Evolutionary conservation across 2,888 invertebrate species (phyloP), one percentile per base, ranked within the genome.

Genomic region (Dascillus cervinus): DNA sequence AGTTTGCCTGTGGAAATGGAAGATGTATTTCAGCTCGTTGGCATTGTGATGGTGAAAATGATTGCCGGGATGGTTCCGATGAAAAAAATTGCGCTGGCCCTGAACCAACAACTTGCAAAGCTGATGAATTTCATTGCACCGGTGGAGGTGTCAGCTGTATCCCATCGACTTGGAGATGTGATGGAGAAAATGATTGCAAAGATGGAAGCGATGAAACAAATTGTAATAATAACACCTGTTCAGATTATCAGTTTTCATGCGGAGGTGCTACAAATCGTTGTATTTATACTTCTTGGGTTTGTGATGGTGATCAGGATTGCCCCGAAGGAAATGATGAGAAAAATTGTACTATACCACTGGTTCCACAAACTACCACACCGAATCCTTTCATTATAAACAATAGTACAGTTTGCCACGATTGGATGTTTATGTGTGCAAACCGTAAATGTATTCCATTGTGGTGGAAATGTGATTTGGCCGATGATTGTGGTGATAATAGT

Each of bases 241-340:
- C 73, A n/a, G 73, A 78, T 0, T 77, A 75, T 60, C 81, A 83
- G 73, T 84, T 82, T 55, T 67, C 73, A 26, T 87, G 86, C 46
- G 66, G 65, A n/a, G 29, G 15, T 4, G 32, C 40, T 0, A 40
- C 34, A 3, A 51, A 57, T 20, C 67, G 72, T 22, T 88, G 87
- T 50, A 80, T 88, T 34, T 82, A 83, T 34, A 70, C 69, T 49
- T 74, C 79, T 11, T 85, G 83, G 77, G 74, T 79, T 15, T 92
- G 92, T 64, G 89, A 90, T 64, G 84, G 83, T 5, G 82, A 82
- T 44, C 64, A 67, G 12, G 91, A 92, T 60, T 91, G 91, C 50
- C 61, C 65, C 0, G 70, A 72, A 41, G 71, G 70, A 0, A 75
- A 75, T 0, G 89, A 89, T 55, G 89, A 88, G 58, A 55, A 57